Percentiles rank a stretch among this genome's conserved stretches.
Conservation (phyloP, 2,113 vertebrate species). For the Pituophis catenifer region DNA sequence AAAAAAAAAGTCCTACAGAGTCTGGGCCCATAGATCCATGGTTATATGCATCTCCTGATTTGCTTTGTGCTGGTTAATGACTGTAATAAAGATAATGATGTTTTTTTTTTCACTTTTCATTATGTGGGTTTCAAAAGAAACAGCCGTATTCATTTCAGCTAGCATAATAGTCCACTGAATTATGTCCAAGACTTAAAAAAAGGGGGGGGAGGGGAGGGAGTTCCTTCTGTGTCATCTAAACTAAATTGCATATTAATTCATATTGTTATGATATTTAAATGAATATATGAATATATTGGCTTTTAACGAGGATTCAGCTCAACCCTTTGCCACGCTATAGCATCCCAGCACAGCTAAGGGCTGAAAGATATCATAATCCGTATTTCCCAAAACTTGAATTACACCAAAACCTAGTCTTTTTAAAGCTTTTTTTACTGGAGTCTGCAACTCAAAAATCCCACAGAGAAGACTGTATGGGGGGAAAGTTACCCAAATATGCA, state of each 20-base stretch:
- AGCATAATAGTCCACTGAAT: too few relatives aligned
- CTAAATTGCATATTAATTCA: background rate
- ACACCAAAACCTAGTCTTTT: background rate
- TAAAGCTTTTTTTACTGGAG: background rate
- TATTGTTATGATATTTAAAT: background rate
- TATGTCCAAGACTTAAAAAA: background rate
- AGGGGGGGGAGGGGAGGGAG: accelerated
- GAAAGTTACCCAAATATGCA: background rate
- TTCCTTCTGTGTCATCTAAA: background rate
- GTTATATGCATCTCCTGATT: background rate
- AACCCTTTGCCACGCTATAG: background rate
- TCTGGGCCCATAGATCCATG: background rate
- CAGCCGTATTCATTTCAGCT: background rate
- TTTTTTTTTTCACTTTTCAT: background rate
- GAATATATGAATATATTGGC: background rate
- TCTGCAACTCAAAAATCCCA: background rate
- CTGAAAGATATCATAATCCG: background rate
- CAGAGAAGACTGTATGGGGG: background rate
- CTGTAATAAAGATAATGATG: background rate
- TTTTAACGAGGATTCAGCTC: background rate
- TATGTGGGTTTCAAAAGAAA: background rate
- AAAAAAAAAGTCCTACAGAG: background rate
- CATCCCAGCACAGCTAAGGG: background rate
- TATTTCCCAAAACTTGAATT: background rate
- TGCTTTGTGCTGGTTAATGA: background rate